Evolutionary conservation across 2,888 invertebrate species (phyloP).

Genomic region (Plutella xylostella): DNA sequence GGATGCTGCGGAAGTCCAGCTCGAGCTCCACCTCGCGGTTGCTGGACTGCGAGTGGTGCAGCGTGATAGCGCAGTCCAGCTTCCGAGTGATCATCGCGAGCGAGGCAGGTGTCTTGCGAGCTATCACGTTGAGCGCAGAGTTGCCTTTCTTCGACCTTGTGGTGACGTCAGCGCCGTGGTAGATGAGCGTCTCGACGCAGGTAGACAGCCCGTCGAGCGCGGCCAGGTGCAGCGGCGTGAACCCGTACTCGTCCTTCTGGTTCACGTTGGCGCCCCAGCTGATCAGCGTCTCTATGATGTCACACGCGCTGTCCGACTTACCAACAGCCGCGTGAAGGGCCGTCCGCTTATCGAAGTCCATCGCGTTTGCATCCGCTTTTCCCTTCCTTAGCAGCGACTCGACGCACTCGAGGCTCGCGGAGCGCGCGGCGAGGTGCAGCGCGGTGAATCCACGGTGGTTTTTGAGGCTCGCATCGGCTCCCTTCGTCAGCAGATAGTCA

Average conservation of each 20-base stretch:
- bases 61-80: slow-evolving; percentile 82
- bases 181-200: slow-evolving; percentile 86
- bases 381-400: slow-evolving; percentile 80
- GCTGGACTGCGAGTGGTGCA: slow-evolving; percentile 83
- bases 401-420: slow-evolving; percentile 84
- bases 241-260: slow-evolving; percentile 86
- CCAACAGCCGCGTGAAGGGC: slow-evolving; percentile 87
- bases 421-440: slow-evolving; percentile 85
- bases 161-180: slow-evolving; percentile 90
- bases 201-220: slow-evolving; percentile 87
- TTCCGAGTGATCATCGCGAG: slow-evolving; percentile 85
- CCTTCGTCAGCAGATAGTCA: slow-evolving; percentile 77
- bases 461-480: slow-evolving; percentile 79
- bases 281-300: slow-evolving; percentile 82
- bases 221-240: slow-evolving; percentile 87
- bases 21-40: slow-evolving; percentile 85
- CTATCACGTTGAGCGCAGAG: slow-evolving; percentile 86
- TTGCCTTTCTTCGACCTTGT: slow-evolving; percentile 89
- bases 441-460: slow-evolving; percentile 88
- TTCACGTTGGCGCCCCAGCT: slow-evolving; percentile 87
- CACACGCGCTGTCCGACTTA: slow-evolving; percentile 84
- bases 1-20: slow-evolving; percentile 83
- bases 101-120: slow-evolving; percentile 88
- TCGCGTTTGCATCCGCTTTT: slow-evolving; percentile 81
- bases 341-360: slow-evolving; percentile 84